Evolutionary conservation across 1,140 invertebrate genomes (phyloP).

Genomic region (Brachionus asplanchnoidis): DNA sequence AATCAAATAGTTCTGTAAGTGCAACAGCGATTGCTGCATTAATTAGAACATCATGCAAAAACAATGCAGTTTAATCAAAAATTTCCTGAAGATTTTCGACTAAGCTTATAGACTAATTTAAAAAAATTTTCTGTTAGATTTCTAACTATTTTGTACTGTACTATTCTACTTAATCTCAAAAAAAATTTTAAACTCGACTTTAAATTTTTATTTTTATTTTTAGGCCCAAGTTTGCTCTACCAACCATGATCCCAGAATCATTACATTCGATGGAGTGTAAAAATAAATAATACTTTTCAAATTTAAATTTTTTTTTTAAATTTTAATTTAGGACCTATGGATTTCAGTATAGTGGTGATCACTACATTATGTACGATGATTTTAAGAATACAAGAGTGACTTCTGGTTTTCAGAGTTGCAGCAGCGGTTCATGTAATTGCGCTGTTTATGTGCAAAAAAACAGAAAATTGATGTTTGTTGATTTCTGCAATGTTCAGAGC

Average conservation of each 20-base stretch:
- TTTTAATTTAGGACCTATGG: neutral
- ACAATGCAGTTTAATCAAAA: too few relatives aligned
- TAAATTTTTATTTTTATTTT: neutral
- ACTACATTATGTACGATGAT: slow-evolving; percentile 8
- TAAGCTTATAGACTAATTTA: too few relatives aligned
- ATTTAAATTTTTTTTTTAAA: neutral
- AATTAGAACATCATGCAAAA: too few relatives aligned
- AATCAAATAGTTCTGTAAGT: too few relatives aligned
- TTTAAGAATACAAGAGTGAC: neutral
- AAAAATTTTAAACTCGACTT: too few relatives aligned
- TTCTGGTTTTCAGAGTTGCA: neutral
- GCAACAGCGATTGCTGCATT: too few relatives aligned
- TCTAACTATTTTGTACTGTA: too few relatives aligned
- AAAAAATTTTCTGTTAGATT: too few relatives aligned
- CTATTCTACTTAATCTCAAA: too few relatives aligned
- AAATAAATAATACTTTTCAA: neutral
- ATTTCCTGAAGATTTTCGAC: too few relatives aligned
- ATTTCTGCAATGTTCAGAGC: neutral
- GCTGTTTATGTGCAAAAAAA: neutral
- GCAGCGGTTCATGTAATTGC: neutral
- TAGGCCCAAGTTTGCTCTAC: neutral
- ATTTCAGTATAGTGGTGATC: neutral
- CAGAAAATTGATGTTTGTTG: slow-evolving; percentile 11
- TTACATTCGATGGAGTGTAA: neutral
- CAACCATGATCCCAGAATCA: neutral